Conservation (phyloP, 2,113 vertebrate species). For the Corythornis madagascariensis region DNA sequence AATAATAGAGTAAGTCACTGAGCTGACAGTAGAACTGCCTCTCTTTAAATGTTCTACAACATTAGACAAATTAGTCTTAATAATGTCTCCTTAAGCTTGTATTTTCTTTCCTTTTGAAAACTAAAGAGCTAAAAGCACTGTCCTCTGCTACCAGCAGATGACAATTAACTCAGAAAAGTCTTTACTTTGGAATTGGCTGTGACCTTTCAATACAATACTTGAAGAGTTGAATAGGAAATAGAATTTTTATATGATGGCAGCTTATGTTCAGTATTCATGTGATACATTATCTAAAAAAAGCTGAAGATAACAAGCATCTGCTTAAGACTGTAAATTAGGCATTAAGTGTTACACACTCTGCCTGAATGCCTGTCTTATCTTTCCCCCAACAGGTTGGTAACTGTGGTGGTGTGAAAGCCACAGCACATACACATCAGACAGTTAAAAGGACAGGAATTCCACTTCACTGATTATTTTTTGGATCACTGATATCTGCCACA, state of each 20-base stretch:
- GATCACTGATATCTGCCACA: constrained; percentile 86
- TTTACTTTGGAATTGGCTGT: neutral
- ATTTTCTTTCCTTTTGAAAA: constrained; percentile 41
- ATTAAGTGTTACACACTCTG: neutral
- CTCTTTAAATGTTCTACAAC: neutral
- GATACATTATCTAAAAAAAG: neutral
- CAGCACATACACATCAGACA: constrained; percentile 70
- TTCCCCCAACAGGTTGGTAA: constrained; percentile 76
- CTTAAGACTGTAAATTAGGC: neutral
- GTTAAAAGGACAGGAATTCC: constrained; percentile 78
- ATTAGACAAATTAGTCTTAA: constrained; percentile 28
- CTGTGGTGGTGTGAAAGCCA: constrained; percentile 86
- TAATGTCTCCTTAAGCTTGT: neutral
- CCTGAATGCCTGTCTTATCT: constrained; percentile 59
- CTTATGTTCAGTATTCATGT: neutral
- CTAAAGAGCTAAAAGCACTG: constrained; percentile 18
- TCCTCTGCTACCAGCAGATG: constrained; percentile 1
- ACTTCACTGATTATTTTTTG: constrained; percentile 88
- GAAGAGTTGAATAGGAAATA: neutral
- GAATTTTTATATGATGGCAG: neutral
- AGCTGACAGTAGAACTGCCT: neutral
- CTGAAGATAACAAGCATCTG: neutral
- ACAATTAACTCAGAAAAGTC: neutral
- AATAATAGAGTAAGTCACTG: neutral
- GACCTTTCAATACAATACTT: neutral